A percentile compares a stretch with the other conserved stretches of the same genome.
Evolutionary conservation across 2,888 invertebrate genomes (phyloP).

Genomic region (Hetaerina titia): DNA sequence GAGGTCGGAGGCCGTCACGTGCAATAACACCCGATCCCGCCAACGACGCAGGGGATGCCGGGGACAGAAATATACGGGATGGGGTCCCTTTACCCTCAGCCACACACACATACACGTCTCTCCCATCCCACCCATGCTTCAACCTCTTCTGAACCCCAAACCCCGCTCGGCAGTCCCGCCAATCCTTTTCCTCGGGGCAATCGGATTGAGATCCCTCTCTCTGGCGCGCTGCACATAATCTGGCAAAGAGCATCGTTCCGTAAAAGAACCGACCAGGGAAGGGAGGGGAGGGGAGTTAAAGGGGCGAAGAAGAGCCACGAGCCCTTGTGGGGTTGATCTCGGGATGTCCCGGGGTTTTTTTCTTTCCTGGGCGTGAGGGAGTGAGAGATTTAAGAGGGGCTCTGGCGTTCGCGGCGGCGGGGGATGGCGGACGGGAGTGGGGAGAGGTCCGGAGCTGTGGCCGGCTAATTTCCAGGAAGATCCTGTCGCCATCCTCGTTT

Average conservation of each 20-base stretch:
- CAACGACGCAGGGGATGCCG: background rate
- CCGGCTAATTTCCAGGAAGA: background rate
- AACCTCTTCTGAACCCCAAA: no score
- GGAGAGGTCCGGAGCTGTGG: background rate
- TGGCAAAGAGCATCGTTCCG: conserved; percentile 10
- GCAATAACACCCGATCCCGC: background rate
- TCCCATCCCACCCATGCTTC: no score
- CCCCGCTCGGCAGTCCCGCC: background rate
- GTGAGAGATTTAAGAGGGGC: background rate
- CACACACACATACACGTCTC: no score
- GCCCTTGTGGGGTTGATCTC: no score
- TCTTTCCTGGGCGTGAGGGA: background rate
- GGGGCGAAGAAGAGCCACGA: background rate
- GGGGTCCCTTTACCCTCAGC: background rate
- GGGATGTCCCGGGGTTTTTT: no score
- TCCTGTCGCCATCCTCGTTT: background rate
- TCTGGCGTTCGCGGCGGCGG: background rate
- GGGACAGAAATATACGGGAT: background rate
- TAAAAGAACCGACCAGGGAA: background rate
- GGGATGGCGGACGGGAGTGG: background rate
- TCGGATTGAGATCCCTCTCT: background rate
- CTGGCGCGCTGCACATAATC: background rate
- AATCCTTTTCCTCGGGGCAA: background rate
- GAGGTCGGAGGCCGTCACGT: background rate
- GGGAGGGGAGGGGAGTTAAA: background rate